These are phyloP conservation scores for Chorisops tibialis DNA, from an alignment of 2,888 invertebrate genomes.

Conservation along the genomic window DNA sequence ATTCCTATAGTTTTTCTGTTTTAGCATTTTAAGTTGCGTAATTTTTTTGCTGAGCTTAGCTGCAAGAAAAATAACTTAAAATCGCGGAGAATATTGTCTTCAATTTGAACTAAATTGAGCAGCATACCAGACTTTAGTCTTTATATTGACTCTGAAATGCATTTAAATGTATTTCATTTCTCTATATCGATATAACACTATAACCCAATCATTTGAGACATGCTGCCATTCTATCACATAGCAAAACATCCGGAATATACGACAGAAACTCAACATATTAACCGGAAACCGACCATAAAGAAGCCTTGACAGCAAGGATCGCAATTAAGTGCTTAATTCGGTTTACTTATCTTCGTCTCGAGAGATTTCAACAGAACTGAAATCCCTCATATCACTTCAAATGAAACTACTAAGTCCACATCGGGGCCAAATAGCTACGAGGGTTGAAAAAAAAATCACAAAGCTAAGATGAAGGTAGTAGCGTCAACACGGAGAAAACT, in stretches of 20 bases:
- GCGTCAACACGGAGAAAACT: not conserved
- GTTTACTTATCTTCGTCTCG: slow-evolving; percentile 9
- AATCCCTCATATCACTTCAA: slow-evolving; percentile 12
- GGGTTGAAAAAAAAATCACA: not conserved
- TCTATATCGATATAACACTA: no score
- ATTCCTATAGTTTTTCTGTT: no score
- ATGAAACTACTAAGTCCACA: slow-evolving; percentile 6
- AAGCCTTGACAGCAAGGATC: slow-evolving; percentile 1
- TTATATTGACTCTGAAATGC: no score
- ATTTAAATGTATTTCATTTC: no score
- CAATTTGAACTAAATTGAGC: no score
- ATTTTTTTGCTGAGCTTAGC: no score
- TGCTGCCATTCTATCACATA: no score
- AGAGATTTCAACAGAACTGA: slow-evolving; percentile 14
- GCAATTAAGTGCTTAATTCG: slow-evolving; percentile 19
- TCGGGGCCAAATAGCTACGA: not conserved
- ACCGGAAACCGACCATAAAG: slow-evolving; percentile 11
- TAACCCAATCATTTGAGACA: no score
- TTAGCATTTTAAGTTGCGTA: no score
- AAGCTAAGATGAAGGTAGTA: slow-evolving; percentile 15
- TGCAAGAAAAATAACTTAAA: no score
- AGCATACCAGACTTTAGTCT: no score
- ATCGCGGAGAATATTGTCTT: no score
- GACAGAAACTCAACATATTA: not conserved
- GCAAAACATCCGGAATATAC: not conserved